A percentile compares a stretch with the other conserved stretches of the same genome.
phyloP scores from a whole-genome alignment of 2,888 invertebrate genomes.

The Hirtodrosophila alboralis region DNA sequence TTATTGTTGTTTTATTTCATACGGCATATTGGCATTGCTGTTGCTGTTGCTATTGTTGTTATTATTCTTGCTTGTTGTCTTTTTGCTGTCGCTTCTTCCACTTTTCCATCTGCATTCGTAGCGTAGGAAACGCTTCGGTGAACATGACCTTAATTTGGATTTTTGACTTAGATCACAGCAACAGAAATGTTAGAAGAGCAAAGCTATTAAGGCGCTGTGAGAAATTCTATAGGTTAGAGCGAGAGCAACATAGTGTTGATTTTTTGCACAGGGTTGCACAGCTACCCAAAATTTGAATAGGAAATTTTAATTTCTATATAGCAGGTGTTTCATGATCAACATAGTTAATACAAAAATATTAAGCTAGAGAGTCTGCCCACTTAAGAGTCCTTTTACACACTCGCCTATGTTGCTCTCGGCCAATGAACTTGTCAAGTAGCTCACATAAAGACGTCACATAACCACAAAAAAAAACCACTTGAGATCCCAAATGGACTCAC shows the following conservation, averaged over 20 bases:
- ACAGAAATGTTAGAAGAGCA: background rate
- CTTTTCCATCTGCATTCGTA: constrained; percentile 30
- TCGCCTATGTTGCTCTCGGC: constrained; percentile 34
- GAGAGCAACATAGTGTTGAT: background rate
- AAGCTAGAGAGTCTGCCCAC: too few species aligned
- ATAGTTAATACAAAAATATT: too few species aligned
- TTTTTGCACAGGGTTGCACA: background rate
- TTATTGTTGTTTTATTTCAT: constrained; percentile 76
- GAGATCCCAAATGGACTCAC: constrained; percentile 45
- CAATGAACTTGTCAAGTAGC: constrained; percentile 66
- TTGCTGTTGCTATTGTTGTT: constrained; percentile 26
- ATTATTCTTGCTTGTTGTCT: constrained; percentile 32
- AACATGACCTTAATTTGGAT: constrained; percentile 58
- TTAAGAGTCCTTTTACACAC: constrained; percentile 18
- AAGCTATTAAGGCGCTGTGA: too few species aligned
- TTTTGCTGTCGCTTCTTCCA: constrained; percentile 15
- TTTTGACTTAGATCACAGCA: constrained; percentile 12
- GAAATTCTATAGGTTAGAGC: constrained; percentile 5
- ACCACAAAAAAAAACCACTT: constrained; percentile 56
- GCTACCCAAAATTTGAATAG: too few species aligned
- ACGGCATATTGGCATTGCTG: constrained; percentile 59
- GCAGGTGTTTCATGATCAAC: constrained; percentile 5
- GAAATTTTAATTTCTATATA: background rate
- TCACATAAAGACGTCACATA: constrained; percentile 41
- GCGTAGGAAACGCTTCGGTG: constrained; percentile 40